Conservation (phyloP, 2,888 invertebrate species). For the Limnephilus marmoratus region DNA sequence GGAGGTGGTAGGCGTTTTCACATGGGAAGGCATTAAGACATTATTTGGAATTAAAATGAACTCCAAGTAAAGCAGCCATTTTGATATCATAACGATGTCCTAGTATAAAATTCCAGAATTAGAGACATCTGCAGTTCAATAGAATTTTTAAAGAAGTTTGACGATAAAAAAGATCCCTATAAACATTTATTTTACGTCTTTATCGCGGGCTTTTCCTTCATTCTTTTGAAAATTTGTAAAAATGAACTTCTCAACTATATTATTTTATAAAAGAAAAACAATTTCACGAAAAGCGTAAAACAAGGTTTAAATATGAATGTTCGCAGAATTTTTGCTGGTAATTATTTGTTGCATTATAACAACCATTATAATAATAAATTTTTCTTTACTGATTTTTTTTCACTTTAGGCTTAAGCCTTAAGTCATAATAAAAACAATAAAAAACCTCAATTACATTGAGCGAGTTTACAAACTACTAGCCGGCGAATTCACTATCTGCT, state of each 20-base stretch:
- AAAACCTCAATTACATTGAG: too few relatives aligned
- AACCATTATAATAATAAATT: too few relatives aligned
- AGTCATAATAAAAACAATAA: too few relatives aligned
- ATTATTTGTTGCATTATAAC: neutral
- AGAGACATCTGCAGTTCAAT: constrained; percentile 52
- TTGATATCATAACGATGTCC: constrained; percentile 30
- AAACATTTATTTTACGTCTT: neutral
- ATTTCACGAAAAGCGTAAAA: neutral
- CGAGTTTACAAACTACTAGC: too few relatives aligned
- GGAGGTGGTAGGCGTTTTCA: constrained; percentile 59
- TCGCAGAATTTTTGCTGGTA: neutral
- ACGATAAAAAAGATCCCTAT: constrained; percentile 17
- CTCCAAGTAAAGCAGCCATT: neutral
- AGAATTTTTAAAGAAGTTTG: constrained; percentile 15
- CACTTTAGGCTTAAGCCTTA: too few relatives aligned
- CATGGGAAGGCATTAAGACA: constrained; percentile 39
- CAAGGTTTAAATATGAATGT: neutral
- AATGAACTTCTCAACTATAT: neutral
- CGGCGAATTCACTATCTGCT: too few relatives aligned
- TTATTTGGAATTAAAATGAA: constrained; percentile 19
- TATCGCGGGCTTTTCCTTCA: neutral
- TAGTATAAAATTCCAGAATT: neutral
- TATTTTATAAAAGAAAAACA: neutral
- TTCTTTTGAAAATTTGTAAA: neutral
- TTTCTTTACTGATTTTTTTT: too few relatives aligned